These are phyloP conservation scores for Gallinago media DNA, from an alignment of 2,113 vertebrate species.

Conservation along the genomic window DNA sequence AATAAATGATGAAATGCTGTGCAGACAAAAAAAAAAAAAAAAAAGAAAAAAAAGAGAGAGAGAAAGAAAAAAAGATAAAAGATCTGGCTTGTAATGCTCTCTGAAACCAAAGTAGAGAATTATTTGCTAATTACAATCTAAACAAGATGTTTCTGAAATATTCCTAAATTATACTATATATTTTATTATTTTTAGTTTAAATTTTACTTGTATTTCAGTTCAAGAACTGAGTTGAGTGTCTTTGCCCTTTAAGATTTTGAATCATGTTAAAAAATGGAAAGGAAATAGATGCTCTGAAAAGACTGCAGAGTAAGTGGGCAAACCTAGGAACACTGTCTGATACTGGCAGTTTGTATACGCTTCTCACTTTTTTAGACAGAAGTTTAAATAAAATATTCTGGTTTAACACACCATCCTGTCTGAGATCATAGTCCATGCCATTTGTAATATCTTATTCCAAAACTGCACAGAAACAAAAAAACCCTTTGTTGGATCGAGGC, in stretches of 20 bases:
- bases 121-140: background rate
- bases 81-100: background rate
- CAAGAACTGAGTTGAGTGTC: background rate
- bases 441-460: background rate
- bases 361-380: background rate
- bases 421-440: background rate
- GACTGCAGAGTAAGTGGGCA: background rate
- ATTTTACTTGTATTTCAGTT: background rate
- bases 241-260: background rate
- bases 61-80: background rate
- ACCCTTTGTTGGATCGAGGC: accelerated
- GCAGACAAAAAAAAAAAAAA: background rate
- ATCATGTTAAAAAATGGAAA: background rate
- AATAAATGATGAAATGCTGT: background rate
- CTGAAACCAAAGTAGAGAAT: background rate
- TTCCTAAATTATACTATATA: background rate
- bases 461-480: background rate
- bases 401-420: background rate
- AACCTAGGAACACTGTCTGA: background rate
- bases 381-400: background rate
- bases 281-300: background rate
- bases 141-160: background rate
- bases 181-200: background rate
- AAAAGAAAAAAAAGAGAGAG: no score
- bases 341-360: background rate